A percentile compares a stretch with the other conserved stretches of the same genome.
Conservation (phyloP, 2,113 vertebrate genomes). For the Alethe castanea region DNA sequence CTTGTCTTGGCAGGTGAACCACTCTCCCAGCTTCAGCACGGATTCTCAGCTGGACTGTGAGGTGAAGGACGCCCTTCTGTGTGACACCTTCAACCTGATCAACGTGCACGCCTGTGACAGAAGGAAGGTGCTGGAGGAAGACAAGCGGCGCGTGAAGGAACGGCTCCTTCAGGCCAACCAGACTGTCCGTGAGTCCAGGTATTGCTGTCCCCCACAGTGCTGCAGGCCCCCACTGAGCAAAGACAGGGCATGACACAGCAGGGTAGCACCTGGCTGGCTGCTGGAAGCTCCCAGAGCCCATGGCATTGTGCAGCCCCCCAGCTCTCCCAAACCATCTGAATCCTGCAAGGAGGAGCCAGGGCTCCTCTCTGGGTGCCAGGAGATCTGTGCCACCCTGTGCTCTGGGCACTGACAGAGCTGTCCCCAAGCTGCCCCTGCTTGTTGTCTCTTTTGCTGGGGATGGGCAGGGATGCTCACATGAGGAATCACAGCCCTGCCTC, state of each 20-base stretch:
- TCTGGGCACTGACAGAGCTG: background rate
- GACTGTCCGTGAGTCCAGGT: slow-evolving; percentile 58
- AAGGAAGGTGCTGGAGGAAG: slow-evolving; percentile 74
- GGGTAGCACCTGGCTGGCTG: background rate
- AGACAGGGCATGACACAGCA: background rate
- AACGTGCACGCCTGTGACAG: slow-evolving; percentile 71
- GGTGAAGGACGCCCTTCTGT: slow-evolving; percentile 78
- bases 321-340: background rate
- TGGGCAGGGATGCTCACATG: background rate
- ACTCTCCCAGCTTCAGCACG: slow-evolving; percentile 79
- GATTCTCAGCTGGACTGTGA: slow-evolving; percentile 75
- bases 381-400: background rate
- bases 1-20: slow-evolving; percentile 74
- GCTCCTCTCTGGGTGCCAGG: background rate
- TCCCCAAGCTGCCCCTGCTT: background rate
- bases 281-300: background rate
- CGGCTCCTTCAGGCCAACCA: slow-evolving; percentile 66
- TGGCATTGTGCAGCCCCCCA: background rate
- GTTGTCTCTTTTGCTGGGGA: background rate
- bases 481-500: background rate
- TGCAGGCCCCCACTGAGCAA: background rate
- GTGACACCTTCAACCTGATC: slow-evolving; percentile 73
- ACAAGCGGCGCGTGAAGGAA: slow-evolving; percentile 71
- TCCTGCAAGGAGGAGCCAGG: background rate
- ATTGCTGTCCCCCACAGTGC: background rate